phyloP scores from a whole-genome alignment of 1,140 invertebrate species.

The Drosophila orena region DNA sequence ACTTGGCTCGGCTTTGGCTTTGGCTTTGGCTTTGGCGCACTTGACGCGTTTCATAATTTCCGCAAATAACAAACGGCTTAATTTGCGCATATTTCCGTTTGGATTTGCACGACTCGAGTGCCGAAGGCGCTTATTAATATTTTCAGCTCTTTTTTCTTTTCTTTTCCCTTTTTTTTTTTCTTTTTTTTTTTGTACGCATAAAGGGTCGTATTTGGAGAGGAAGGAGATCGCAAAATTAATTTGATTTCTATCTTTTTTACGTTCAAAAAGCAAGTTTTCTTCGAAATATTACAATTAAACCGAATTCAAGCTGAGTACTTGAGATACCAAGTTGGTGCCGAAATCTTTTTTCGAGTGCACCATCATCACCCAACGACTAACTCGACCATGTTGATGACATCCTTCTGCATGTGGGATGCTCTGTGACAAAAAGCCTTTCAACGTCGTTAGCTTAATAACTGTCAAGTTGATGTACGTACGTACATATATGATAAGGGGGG shows the following conservation, averaged over 20 bases:
- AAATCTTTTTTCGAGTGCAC: background rate
- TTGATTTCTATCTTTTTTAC: no score
- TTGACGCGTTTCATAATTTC: slow-evolving; percentile 82
- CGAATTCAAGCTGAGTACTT: background rate
- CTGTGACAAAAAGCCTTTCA: slow-evolving; percentile 71
- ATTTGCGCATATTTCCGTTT: slow-evolving; percentile 83
- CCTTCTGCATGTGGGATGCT: slow-evolving; percentile 12
- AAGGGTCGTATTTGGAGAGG: background rate
- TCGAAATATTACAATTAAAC: no score
- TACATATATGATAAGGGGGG: background rate
- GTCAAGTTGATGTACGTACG: slow-evolving; percentile 55
- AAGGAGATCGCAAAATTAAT: no score
- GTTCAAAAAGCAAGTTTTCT: no score
- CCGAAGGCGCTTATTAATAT: slow-evolving; percentile 18
- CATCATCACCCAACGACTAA: background rate
- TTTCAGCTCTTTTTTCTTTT: background rate
- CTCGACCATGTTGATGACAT: background rate
- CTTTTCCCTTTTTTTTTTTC: background rate
- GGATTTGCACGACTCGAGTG: slow-evolving; percentile 79
- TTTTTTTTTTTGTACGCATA: background rate
- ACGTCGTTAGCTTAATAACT: slow-evolving; percentile 80
- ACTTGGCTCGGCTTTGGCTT: slow-evolving; percentile 48
- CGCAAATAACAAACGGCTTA: slow-evolving; percentile 81
- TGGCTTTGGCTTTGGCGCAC: slow-evolving; percentile 65
- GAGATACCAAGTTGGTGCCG: background rate